Evolutionary conservation across 2,888 invertebrate species (phyloP).

Genomic region (Cephus rjabovi): DNA sequence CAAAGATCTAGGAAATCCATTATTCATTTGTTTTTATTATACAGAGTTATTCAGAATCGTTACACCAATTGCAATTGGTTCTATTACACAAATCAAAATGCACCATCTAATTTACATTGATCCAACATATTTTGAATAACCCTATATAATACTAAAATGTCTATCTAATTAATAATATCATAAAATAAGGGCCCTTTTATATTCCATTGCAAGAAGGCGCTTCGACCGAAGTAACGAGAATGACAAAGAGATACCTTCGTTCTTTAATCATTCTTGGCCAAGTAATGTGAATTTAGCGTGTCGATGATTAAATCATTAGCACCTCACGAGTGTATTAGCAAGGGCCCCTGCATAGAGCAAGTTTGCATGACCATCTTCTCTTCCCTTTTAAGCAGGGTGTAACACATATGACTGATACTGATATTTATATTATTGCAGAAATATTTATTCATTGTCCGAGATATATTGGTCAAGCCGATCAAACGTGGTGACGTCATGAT

Average conservation of each 20-base stretch:
- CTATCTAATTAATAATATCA: not conserved
- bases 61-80: not conserved
- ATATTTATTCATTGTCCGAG: constrained; percentile 44
- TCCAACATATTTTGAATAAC: not conserved
- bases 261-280: constrained; percentile 13
- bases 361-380: constrained; percentile 55
- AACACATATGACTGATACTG: constrained; percentile 57
- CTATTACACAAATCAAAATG: not conserved
- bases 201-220: constrained; percentile 32
- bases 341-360: constrained; percentile 53
- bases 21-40: not conserved
- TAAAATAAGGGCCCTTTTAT: constrained; percentile 41
- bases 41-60: not conserved
- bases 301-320: constrained; percentile 17
- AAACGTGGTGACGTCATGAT: not conserved
- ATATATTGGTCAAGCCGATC: not conserved
- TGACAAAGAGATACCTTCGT: not conserved
- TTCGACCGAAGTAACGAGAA: constrained; percentile 23
- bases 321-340: constrained; percentile 21
- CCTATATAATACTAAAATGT: not conserved
- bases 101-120: not conserved
- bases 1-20: not conserved
- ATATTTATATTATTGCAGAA: constrained; percentile 57
- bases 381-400: constrained; percentile 59
- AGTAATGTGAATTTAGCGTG: constrained; percentile 29